Conservation (phyloP, 2,113 vertebrate species). For the Cryptomyrus ogoouensis region DNA sequence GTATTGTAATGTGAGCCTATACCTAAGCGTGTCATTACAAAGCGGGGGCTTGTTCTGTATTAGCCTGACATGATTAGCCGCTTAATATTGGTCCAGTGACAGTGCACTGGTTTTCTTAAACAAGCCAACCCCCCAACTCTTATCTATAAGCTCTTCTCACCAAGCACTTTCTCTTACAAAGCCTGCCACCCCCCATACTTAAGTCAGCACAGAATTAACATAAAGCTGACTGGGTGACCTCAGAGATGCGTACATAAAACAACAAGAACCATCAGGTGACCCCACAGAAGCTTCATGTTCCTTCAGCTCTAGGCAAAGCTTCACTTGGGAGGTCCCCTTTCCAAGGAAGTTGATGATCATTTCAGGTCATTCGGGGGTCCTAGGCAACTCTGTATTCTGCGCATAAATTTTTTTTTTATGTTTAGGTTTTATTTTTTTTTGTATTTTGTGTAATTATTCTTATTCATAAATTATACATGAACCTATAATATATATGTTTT, state of each 20-base stretch:
- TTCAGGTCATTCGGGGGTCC: neutral
- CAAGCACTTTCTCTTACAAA: neutral
- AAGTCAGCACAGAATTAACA: slow-evolving; percentile 9
- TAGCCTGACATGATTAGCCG: slow-evolving; percentile 8
- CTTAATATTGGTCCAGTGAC: slow-evolving; percentile 4
- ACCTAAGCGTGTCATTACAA: slow-evolving; percentile 20
- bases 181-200: neutral
- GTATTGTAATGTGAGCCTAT: slow-evolving; percentile 25
- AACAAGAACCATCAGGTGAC: slow-evolving; percentile 30
- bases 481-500: neutral
- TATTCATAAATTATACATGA: neutral
- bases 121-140: neutral
- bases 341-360: neutral
- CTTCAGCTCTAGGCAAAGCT: slow-evolving; percentile 14
- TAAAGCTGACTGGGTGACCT: slow-evolving; percentile 25
- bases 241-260: slow-evolving; percentile 5
- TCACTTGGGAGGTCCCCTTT: neutral
- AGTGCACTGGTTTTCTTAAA: neutral
- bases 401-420: neutral
- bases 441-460: neutral
- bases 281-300: slow-evolving; percentile 36
- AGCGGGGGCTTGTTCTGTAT: neutral
- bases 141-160: neutral
- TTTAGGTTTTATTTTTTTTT: neutral
- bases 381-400: neutral